Base-by-base conservation (phyloP, 2,797 vertebrate genomes). In the Siniperca scherzeri region DNA sequence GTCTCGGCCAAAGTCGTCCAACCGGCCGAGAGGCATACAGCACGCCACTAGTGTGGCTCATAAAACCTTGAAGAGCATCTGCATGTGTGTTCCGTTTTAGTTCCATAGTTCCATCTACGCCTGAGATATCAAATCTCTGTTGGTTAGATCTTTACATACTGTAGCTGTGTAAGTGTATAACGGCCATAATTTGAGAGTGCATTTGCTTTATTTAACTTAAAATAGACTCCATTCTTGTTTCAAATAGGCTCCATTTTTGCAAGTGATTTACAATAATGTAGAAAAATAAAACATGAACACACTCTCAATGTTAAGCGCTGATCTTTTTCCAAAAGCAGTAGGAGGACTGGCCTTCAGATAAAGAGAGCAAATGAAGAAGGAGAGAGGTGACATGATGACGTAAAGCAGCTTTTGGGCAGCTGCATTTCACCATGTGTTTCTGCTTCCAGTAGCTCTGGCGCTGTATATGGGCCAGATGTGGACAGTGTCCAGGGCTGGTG, bases 371-470 rank as follows among this genome's bases (percentile, higher is more conserved):
- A 62, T 67, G 30, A 75, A 65, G 38, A 75, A 65, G 38, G 67
- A 76, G 74, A 46, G 66, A 81, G 70, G 50, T 79, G 87, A 78
- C 68, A 82, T 67, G 74, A 46, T 73, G 78, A 78, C 72, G 82
- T 71, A 17, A 89, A 87, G 77, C 83, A 83, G 82, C 69, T 81
- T 68, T 55, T 3, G 46, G 48, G 70, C 77, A 84, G 80, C 52
- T 72, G 83, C 70, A 38, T 62, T 78, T 68, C 66, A 76, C 74
- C 70, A 84, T 79, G 74, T 82, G 91, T 62, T 89, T 81, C 84
- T 92, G 85, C 77, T 78, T 88, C 72, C 82, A 87, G 83, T 76
- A 82, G 81, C 81, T 79, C 80, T 75, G 76, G 46, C 17, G 19
- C 22, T n/a, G 22, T 80, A 30, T 46, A 62, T 38, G 70, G 25